These are phyloP conservation scores for Ormyrus labotus DNA, from an alignment of 2,888 invertebrate genomes.

Conservation along the genomic window DNA sequence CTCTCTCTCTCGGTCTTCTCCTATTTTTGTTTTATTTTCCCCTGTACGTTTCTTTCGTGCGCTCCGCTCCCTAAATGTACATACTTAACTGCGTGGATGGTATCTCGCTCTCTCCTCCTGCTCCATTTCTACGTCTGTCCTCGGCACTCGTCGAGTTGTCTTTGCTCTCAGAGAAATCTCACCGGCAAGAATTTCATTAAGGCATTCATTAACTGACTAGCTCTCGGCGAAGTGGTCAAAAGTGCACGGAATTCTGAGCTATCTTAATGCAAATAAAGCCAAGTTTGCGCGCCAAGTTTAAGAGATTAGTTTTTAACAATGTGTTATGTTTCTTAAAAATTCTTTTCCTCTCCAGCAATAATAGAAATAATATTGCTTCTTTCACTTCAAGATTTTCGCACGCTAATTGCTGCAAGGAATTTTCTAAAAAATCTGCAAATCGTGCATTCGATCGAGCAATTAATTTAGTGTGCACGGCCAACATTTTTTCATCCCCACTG, in stretches of 20 bases:
- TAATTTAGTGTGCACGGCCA: too few species aligned
- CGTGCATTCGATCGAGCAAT: too few species aligned
- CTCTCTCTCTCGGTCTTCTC: neutral
- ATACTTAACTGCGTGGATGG: constrained; percentile 26
- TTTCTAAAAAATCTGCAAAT: too few species aligned
- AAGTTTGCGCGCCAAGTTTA: neutral
- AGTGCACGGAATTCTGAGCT: neutral
- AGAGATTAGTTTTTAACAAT: too few species aligned
- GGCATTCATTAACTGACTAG: constrained; percentile 43
- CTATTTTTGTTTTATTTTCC: too few species aligned
- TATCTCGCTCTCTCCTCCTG: neutral
- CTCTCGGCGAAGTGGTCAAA: neutral
- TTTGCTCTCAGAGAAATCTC: constrained; percentile 43
- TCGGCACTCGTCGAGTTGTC: constrained; percentile 44
- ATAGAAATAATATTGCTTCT: too few species aligned
- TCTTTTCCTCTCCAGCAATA: too few species aligned
- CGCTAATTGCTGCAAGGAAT: too few species aligned
- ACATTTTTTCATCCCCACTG: too few species aligned
- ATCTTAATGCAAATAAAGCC: neutral
- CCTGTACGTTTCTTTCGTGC: neutral
- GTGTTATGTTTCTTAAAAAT: too few species aligned
- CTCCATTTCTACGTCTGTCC: constrained; percentile 41
- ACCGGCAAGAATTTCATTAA: constrained; percentile 47
- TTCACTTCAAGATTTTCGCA: too few species aligned
- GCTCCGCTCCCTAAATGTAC: constrained; percentile 22